Percentiles rank a stretch among this genome's conserved stretches.
Evolutionary conservation across 1,140 invertebrate genomes (phyloP).

Genomic region (Phortica variegata): DNA sequence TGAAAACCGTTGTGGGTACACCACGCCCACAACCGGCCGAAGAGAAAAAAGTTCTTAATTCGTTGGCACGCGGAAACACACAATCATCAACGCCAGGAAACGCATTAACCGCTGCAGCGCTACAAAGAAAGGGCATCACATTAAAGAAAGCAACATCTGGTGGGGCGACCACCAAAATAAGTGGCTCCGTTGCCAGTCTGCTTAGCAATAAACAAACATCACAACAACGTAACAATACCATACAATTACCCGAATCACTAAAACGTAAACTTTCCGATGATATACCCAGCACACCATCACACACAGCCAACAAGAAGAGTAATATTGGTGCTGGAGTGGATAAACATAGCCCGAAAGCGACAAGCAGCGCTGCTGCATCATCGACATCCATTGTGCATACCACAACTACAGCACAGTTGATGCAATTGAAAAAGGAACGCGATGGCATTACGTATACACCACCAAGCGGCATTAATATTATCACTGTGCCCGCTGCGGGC

Average conservation of each 20-base stretch:
- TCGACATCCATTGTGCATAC: conserved; percentile 1
- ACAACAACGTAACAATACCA: conserved; percentile 29
- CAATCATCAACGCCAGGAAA: conserved; percentile 11
- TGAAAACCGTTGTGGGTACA: conserved; percentile 31
- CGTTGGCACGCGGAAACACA: conserved; percentile 37
- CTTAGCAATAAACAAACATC: conserved; percentile 1
- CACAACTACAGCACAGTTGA: conserved; percentile 36
- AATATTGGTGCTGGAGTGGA: conserved; percentile 13
- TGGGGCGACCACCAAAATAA: conserved; percentile 10
- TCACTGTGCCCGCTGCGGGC: conserved; percentile 41
- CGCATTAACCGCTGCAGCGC: conserved; percentile 29
- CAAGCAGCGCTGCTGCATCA: neutral
- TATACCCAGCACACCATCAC: conserved; percentile 8
- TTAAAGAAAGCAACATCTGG: conserved; percentile 36
- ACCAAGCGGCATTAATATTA: conserved; percentile 46
- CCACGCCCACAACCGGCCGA: conserved; percentile 34
- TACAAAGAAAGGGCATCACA: conserved; percentile 50
- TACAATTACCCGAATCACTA: conserved; percentile 44
- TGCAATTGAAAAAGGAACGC: conserved; percentile 42
- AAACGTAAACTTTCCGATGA: conserved; percentile 49
- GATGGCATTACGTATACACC: conserved; percentile 32
- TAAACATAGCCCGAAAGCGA: conserved; percentile 25
- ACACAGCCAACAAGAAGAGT: conserved; percentile 20
- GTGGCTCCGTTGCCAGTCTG: neutral
- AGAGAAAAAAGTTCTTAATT: conserved; percentile 46